phyloP scores from a whole-genome alignment of 2,888 invertebrate species.

The Cataglyphis albicans region DNA sequence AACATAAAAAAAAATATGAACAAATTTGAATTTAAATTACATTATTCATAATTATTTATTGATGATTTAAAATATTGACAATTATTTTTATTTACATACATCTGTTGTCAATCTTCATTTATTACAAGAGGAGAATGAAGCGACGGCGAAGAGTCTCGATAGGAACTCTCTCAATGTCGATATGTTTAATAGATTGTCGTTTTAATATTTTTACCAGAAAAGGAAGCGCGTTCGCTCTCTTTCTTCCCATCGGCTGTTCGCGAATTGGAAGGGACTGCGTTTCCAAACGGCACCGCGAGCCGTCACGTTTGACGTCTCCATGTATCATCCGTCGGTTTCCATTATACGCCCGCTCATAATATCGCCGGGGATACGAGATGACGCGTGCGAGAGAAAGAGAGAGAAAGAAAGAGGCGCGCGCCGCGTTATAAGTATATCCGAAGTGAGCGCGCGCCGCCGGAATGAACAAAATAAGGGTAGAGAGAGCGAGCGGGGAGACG shows the following conservation, averaged over 20 bases:
- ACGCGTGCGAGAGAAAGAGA: constrained; percentile 60
- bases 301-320: constrained; percentile 82
- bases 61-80: background rate
- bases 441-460: constrained; percentile 74
- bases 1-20: background rate
- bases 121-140: constrained; percentile 25
- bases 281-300: constrained; percentile 69
- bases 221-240: constrained; percentile 21
- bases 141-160: constrained; percentile 11
- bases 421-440: constrained; percentile 83
- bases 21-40: background rate
- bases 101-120: constrained; percentile 25
- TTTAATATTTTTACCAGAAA: constrained; percentile 47
- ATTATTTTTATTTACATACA: constrained; percentile 18
- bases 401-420: constrained; percentile 61
- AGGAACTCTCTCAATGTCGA: constrained; percentile 26
- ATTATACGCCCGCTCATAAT: constrained; percentile 81
- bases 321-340: constrained; percentile 84
- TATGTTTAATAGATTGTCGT: constrained; percentile 53
- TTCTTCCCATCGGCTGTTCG: constrained; percentile 40
- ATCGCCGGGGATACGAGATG: constrained; percentile 78
- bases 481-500: constrained; percentile 40
- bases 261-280: constrained; percentile 53
- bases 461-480: constrained; percentile 64
- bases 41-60: background rate